phyloP scores from a whole-genome alignment of 2,113 vertebrate species.

The Gnathonemus longibarbis region DNA sequence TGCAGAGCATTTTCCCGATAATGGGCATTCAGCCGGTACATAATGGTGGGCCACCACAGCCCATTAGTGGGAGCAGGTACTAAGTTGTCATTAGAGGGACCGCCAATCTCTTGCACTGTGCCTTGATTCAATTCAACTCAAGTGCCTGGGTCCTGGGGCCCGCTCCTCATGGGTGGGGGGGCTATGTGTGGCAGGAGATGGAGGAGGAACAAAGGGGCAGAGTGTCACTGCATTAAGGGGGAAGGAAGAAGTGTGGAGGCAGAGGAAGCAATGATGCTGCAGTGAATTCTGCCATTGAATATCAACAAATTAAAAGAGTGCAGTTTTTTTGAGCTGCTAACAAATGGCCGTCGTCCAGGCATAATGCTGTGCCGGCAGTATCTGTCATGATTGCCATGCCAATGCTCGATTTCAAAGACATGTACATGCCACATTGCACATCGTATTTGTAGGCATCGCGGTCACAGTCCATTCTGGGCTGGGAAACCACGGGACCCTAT shows the following conservation, averaged over 20 bases:
- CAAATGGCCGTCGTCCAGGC: neutral
- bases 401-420: neutral
- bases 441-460: neutral
- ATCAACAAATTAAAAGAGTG: neutral
- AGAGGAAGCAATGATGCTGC: neutral
- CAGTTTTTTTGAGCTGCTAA: neutral
- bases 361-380: neutral
- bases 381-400: too few species aligned
- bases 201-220: neutral
- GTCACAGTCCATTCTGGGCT: neutral
- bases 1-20: conserved; percentile 18
- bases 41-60: conserved; percentile 19
- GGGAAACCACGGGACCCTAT: neutral
- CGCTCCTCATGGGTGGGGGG: neutral
- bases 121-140: conserved; percentile 39
- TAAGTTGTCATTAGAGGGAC: conserved; percentile 24
- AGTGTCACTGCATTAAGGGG: conserved; percentile 32
- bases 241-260: conserved; percentile 39
- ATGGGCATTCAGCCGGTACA: conserved; percentile 20
- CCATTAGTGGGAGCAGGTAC: conserved; percentile 16
- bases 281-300: neutral
- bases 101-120: conserved; percentile 5
- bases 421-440: neutral
- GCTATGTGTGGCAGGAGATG: conserved; percentile 22
- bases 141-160: conserved; percentile 32